A percentile compares a stretch with the other conserved stretches of the same genome.
Evolutionary conservation across 1,140 invertebrate species (phyloP).

Genomic region (Capitella teleta): DNA sequence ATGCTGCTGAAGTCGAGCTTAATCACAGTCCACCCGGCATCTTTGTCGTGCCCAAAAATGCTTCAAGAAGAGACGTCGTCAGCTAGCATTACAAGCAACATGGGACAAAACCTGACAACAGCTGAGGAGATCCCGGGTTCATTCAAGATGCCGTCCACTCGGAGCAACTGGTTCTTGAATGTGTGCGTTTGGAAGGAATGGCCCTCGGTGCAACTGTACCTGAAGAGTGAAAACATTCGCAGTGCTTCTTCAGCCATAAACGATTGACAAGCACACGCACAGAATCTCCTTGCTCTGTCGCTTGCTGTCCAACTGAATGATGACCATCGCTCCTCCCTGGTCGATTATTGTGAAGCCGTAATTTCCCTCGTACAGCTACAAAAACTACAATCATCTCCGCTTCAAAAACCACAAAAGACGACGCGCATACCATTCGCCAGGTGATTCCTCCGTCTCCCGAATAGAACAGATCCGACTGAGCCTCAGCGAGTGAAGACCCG

Average conservation of each 20-base stretch:
- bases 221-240: constrained; percentile 13
- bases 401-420: not conserved
- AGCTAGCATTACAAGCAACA: too few relatives aligned
- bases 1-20: constrained; percentile 60
- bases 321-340: constrained; percentile 72
- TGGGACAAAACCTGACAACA: constrained; percentile 22
- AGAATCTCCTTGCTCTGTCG: constrained; percentile 59
- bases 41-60: constrained; percentile 69
- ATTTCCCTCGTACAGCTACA: constrained; percentile 56
- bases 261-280: constrained; percentile 17
- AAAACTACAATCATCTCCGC: constrained; percentile 11
- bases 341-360: constrained; percentile 78
- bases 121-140: constrained; percentile 55
- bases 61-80: constrained; percentile 63
- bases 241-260: not conserved
- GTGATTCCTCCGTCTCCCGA: constrained; percentile 72
- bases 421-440: constrained; percentile 72
- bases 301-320: constrained; percentile 51
- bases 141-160: constrained; percentile 75
- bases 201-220: constrained; percentile 76
- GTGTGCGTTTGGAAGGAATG: constrained; percentile 59
- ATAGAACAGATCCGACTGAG: constrained; percentile 65
- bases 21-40: constrained; percentile 74
- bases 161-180: constrained; percentile 55
- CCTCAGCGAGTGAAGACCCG: constrained; percentile 59